Conservation (phyloP, 2,113 vertebrate genomes). For the Catharus bicknelli region DNA sequence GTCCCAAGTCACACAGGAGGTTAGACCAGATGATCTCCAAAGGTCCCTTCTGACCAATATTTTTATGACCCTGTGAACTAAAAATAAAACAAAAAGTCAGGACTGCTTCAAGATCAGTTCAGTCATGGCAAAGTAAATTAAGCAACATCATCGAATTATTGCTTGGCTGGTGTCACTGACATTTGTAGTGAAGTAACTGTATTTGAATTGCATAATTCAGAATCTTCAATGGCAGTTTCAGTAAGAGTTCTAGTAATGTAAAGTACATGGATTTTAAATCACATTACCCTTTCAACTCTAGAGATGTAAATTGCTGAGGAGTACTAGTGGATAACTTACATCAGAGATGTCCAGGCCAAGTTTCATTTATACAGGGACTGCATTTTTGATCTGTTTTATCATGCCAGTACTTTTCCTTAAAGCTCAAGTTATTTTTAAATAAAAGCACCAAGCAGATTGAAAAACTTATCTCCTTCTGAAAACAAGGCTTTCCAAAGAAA, state of each 20-base stretch:
- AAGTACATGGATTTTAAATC: slow-evolving; percentile 42
- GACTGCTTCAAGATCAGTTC: background rate
- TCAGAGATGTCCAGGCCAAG: background rate
- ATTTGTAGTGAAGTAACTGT: slow-evolving; percentile 11
- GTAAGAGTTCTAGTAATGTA: background rate
- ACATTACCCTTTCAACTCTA: slow-evolving; percentile 26
- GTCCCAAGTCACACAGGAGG: background rate
- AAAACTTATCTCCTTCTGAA: background rate
- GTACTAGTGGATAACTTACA: background rate
- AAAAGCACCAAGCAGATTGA: background rate
- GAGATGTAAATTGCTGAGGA: slow-evolving; percentile 3
- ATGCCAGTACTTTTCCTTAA: background rate
- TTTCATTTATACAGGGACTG: background rate
- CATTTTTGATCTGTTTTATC: background rate
- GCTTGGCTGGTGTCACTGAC: background rate
- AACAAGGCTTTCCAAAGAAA: slow-evolving; percentile 9
- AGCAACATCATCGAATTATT: slow-evolving; percentile 3
- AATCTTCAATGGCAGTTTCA: slow-evolving; percentile 15
- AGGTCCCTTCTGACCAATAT: slow-evolving; percentile 7
- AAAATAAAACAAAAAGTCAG: slow-evolving; percentile 16
- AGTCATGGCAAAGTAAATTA: slow-evolving; percentile 12
- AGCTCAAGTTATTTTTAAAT: slow-evolving; percentile 21
- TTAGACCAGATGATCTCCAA: background rate
- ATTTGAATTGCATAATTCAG: slow-evolving; percentile 21
- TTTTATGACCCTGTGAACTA: slow-evolving; percentile 2